Percentiles rank a stretch among this genome's conserved stretches.
Conservation (phyloP, 2,113 vertebrate genomes). For the Sceloporus undulatus region DNA sequence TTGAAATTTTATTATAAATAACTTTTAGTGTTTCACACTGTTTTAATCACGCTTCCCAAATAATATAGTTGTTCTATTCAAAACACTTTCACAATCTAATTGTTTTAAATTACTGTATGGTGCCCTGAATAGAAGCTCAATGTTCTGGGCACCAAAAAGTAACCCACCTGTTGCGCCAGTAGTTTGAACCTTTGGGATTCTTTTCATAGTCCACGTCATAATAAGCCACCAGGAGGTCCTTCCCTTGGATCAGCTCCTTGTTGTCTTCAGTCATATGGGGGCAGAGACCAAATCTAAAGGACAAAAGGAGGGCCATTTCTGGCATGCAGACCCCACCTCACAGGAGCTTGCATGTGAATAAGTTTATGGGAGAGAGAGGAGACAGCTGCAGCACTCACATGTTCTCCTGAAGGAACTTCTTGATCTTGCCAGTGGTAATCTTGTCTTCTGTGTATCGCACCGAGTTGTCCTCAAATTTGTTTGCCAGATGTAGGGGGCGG, state of each 20-base stretch:
- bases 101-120: no score
- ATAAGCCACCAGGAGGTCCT: conserved; percentile 93
- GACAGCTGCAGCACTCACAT: conserved; percentile 82
- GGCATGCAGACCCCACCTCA: no score
- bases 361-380: no score
- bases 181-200: conserved; percentile 97
- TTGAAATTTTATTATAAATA: no score
- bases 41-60: no score
- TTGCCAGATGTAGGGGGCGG: conserved; percentile 87
- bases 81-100: no score
- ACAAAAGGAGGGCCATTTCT: background rate
- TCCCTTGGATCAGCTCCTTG: conserved; percentile 92
- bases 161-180: conserved; percentile 97
- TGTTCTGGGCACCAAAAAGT: background rate
- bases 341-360: no score
- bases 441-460: conserved; percentile 86
- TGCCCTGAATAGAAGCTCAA: no score
- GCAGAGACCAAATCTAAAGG: conserved; percentile 92
- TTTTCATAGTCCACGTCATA: conserved; percentile 97
- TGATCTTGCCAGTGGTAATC: conserved; percentile 90
- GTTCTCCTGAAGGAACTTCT: conserved; percentile 95
- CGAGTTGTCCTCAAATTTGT: conserved; percentile 92
- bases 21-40: no score
- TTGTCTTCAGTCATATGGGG: conserved; percentile 98
- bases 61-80: no score